Percentiles rank a stretch among this genome's conserved stretches.
Conservation (phyloP, 2,113 vertebrate species). For the Lethenteron camtschaticum region DNA sequence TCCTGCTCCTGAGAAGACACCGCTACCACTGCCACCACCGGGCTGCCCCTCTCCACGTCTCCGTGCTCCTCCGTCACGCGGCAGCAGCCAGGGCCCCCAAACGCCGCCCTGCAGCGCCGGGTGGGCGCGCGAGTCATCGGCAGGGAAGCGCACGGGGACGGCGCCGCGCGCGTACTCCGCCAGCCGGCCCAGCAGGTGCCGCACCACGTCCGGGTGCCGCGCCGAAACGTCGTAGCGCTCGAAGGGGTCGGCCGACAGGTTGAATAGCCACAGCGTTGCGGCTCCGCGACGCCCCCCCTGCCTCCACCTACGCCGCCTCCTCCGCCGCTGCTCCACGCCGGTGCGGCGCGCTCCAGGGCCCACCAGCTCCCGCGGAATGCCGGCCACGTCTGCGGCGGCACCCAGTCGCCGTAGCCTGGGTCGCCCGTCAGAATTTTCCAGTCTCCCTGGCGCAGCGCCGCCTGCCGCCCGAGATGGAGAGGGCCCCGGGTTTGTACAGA, state of each 20-base stretch:
- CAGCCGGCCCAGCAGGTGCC: conserved; percentile 10
- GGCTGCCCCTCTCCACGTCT: too few species aligned
- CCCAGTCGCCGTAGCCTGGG: conserved; percentile 84
- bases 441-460: conserved; percentile 61
- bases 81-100: too few species aligned
- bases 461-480: conserved; percentile 52
- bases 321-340: not conserved
- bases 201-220: conserved; percentile 55
- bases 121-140: too few species aligned
- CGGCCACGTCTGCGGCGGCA: conserved; percentile 24
- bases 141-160: too few species aligned
- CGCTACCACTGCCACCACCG: too few species aligned
- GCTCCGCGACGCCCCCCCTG: conserved; percentile 10
- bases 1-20: too few species aligned
- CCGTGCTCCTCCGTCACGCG: too few species aligned
- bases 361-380: conserved; percentile 60
- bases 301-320: not conserved
- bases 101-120: too few species aligned
- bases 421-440: conserved; percentile 91
- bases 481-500: too few species aligned
- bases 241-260: conserved; percentile 63
- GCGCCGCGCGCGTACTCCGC: too few species aligned
- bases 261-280: conserved; percentile 79
- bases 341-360: conserved; percentile 44
- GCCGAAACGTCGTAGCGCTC: conserved; percentile 57